Base-by-base conservation (phyloP, 1,140 invertebrate species). In the Leptopilina clavipes region DNA sequence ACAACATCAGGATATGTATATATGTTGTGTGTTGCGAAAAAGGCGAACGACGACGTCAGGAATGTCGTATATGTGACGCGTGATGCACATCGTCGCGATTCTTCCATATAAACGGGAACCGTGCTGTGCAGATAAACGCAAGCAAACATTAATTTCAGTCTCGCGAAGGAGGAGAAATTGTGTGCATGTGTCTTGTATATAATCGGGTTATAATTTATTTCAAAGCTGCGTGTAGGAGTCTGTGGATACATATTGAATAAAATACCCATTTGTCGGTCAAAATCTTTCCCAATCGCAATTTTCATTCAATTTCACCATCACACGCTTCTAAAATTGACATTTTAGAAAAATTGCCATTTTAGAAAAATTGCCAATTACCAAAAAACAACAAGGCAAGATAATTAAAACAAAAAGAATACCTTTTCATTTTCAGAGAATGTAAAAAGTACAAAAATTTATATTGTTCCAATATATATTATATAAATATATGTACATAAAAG, bases 171-270 rank as follows among this genome's bases (percentile, higher is more conserved):
- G 25, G 25, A 31, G 25, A 31, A 31, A 31, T 6, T 31, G n/a
- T n/a, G n/a, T n/a, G 9, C n/a, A 12, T 48, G 45, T 14, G 45
- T 3, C 45, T 14, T 48, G 45, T 48, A 31, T 31, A 31, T 31
- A 48, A 48, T 48, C 45, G 45, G 45, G 45, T 48, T 48, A 48
- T 48, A 48, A 48, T 48, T 48, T 48, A 48, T 48, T 48, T 48
- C 45, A 14, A 48, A 48, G 12, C 45, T 48, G 45, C 45, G 45
- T 48, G 45, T 48, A 48, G 45, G 45, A 48, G 45, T 11, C 45
- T 48, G 45, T 6, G 2, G 25, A 31, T 11, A 48, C n/a, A 48
- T 3, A 48, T 48, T 48, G 45, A 48, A 48, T 48, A 48, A 48
- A 31, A 31, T 48, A 48, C 45, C 45, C 12, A 48, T 48, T 48